Percentiles rank a stretch among this genome's conserved stretches.
These are phyloP conservation scores for Sinocyclocheilus maitianheensis DNA, from an alignment of 2,113 vertebrate species.

Conservation along the genomic window DNA sequence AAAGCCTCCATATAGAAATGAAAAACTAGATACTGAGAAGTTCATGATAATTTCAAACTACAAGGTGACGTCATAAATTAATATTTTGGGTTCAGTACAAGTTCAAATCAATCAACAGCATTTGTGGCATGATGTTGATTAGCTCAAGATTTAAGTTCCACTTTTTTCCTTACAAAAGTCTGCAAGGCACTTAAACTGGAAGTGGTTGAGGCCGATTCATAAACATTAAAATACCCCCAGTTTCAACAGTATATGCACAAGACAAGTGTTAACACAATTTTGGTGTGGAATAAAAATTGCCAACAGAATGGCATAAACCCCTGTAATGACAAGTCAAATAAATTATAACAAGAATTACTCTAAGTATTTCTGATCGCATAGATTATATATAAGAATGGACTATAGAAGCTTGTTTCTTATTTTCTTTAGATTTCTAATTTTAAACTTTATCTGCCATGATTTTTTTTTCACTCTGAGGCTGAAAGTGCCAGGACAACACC, in stretches of 20 bases:
- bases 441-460: not conserved
- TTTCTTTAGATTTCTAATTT: not conserved
- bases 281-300: too few species aligned
- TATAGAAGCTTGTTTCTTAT: too few species aligned
- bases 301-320: too few species aligned
- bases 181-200: not conserved
- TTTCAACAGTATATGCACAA: too few species aligned
- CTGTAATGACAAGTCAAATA: too few species aligned
- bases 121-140: not conserved
- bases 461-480: not conserved
- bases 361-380: too few species aligned
- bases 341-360: too few species aligned
- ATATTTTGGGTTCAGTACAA: not conserved
- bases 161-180: not conserved
- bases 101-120: not conserved
- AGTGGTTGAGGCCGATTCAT: too few species aligned
- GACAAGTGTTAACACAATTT: too few species aligned
- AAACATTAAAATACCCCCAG: too few species aligned
- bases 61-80: not conserved
- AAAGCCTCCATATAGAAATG: not conserved
- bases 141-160: too few species aligned
- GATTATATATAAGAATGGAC: too few species aligned
- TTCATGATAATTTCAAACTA: not conserved
- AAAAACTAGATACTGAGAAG: not conserved
- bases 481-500: not conserved